A percentile compares a stretch with the other conserved stretches of the same genome.
Conservation (phyloP, 2,797 vertebrate genomes). For the Sebastes paucispinis region DNA sequence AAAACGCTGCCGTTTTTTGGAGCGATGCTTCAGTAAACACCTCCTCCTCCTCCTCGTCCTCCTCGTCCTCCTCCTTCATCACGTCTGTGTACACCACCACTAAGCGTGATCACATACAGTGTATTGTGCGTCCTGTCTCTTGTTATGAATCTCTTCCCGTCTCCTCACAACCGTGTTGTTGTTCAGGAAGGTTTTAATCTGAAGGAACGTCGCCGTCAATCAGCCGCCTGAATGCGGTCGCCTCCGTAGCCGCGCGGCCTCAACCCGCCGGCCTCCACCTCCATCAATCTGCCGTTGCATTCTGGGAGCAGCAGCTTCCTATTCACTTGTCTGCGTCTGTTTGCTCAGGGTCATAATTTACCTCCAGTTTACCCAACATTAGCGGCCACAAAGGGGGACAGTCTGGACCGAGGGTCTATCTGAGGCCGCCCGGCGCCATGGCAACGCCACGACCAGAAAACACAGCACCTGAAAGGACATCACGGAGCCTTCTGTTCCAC, state of each 20-base stretch:
- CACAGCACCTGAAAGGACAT: slow-evolving; percentile 39
- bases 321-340: slow-evolving; percentile 80
- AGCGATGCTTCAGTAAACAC: no score
- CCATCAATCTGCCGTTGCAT: slow-evolving; percentile 81
- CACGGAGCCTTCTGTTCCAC: not conserved
- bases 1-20: no score
- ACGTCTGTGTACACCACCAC: no score
- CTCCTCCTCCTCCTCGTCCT: not conserved
- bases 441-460: slow-evolving; percentile 60
- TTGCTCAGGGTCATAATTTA: slow-evolving; percentile 84
- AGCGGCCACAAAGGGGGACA: slow-evolving; percentile 69
- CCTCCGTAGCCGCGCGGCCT: slow-evolving; percentile 56
- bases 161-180: slow-evolving; percentile 65
- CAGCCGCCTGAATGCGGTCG: slow-evolving; percentile 69
- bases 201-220: slow-evolving; percentile 74
- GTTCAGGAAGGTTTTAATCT: slow-evolving; percentile 79
- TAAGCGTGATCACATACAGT: no score
- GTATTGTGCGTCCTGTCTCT: slow-evolving; percentile 48
- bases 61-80: not conserved
- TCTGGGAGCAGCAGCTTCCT: slow-evolving; percentile 72
- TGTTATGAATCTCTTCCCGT: slow-evolving; percentile 60
- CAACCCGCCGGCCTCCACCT: slow-evolving; percentile 66
- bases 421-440: slow-evolving; percentile 52
- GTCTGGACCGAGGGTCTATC: slow-evolving; percentile 54
- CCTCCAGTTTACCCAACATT: slow-evolving; percentile 78